These are phyloP conservation scores for Calliphora vicina DNA, from an alignment of 1,140 invertebrate genomes.

Conservation along the genomic window DNA sequence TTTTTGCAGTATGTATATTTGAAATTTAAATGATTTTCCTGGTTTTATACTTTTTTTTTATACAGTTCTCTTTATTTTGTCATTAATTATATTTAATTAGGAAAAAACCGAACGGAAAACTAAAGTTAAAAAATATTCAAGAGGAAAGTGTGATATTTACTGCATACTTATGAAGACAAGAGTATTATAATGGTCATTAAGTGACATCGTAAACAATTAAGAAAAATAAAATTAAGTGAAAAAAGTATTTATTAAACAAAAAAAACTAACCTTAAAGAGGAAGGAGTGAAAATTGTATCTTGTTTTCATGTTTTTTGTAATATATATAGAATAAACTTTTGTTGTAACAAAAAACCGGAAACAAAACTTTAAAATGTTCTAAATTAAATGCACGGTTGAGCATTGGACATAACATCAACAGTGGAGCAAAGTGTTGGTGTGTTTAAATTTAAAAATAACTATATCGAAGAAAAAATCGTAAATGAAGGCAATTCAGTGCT, in stretches of 20 bases:
- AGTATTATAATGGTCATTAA: neutral
- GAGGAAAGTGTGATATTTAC: neutral
- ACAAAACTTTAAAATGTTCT: neutral
- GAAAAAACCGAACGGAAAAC: neutral
- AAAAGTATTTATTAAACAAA: neutral
- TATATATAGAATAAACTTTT: neutral
- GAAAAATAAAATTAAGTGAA: neutral
- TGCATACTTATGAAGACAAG: neutral
- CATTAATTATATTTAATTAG: neutral
- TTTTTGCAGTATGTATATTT: too few species aligned
- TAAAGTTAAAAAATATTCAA: neutral
- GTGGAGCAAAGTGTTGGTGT: neutral
- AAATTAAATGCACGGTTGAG: neutral
- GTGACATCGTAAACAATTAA: neutral
- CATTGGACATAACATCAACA: neutral
- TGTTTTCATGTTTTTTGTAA: neutral
- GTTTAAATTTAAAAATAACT: too few species aligned
- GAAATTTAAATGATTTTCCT: neutral
- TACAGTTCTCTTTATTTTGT: neutral
- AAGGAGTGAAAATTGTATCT: too few species aligned
- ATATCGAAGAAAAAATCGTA: too few species aligned
- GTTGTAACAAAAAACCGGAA: neutral
- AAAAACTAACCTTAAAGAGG: neutral
- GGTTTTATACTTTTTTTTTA: neutral
- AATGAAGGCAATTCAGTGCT: too few species aligned